Evolutionary conservation across 2,113 vertebrate genomes (phyloP).

Genomic region (Xiphophorus hellerii): DNA sequence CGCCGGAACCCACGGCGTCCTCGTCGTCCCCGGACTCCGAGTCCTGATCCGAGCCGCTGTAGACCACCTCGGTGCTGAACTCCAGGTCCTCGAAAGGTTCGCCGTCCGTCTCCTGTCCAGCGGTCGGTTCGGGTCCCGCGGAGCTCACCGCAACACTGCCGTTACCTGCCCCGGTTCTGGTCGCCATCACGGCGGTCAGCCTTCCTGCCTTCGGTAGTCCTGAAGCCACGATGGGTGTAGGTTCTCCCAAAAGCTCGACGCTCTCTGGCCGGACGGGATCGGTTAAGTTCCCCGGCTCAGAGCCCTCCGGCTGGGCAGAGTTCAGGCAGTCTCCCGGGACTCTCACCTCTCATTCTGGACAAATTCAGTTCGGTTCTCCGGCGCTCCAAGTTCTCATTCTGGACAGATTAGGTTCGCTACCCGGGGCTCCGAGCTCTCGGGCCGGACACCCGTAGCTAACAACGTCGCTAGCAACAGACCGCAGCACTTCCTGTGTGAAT

Average conservation of each 20-base stretch:
- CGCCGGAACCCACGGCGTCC: conserved; percentile 69
- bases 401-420: neutral
- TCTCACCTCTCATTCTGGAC: neutral
- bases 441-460: neutral
- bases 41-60: conserved; percentile 86
- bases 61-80: conserved; percentile 46
- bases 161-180: conserved; percentile 72
- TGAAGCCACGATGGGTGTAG: neutral
- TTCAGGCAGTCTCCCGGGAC: neutral
- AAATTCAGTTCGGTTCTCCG: neutral
- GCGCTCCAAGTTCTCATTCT: neutral
- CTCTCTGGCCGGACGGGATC: conserved; percentile 43
- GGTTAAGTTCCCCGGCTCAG: conserved; percentile 3
- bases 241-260: conserved; percentile 21
- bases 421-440: neutral
- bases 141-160: conserved; percentile 44
- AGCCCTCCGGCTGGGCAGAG: neutral
- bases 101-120: conserved; percentile 44
- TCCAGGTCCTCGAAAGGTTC: conserved; percentile 64
- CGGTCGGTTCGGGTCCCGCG: conserved; percentile 45
- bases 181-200: conserved; percentile 30
- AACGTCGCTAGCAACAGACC: neutral
- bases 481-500: too few species aligned
- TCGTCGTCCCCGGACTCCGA: conserved; percentile 89
- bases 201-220: neutral